phyloP scores from a whole-genome alignment of 2,113 vertebrate genomes.

The Xenus cinereus region DNA sequence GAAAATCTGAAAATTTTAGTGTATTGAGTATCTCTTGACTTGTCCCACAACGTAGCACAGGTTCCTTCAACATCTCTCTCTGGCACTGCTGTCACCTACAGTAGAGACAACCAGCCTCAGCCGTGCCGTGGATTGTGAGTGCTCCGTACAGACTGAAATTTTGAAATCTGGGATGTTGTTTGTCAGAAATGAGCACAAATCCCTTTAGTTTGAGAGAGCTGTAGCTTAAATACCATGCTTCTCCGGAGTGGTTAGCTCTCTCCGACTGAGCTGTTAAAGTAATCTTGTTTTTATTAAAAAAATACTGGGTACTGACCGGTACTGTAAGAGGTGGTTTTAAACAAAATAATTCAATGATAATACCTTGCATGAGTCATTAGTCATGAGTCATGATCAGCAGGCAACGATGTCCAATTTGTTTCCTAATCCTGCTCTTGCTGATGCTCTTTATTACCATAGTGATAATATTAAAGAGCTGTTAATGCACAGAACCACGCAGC shows the following conservation, averaged over 20 bases:
- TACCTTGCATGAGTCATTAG: slow-evolving; percentile 45
- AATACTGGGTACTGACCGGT: not conserved
- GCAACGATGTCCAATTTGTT: slow-evolving; percentile 55
- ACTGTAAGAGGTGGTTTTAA: not conserved
- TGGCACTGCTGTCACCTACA: not conserved
- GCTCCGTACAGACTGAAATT: not conserved
- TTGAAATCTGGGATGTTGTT: not conserved
- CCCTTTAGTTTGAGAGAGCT: not conserved
- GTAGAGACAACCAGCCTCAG: not conserved
- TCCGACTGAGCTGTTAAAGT: not conserved
- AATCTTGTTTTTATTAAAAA: not conserved
- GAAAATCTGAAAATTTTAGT: not conserved
- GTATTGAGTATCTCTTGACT: not conserved
- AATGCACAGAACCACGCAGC: not conserved
- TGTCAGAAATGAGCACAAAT: slow-evolving; percentile 12
- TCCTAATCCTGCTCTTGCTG: not conserved
- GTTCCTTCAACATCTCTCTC: not conserved
- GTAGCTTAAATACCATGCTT: not conserved
- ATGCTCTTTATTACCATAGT: slow-evolving; percentile 52
- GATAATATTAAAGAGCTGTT: slow-evolving; percentile 43
- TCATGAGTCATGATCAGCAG: slow-evolving; percentile 54
- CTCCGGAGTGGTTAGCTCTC: not conserved
- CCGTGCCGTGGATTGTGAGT: not conserved
- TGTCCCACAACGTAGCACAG: fast-evolving
- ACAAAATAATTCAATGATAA: slow-evolving; percentile 16